Evolutionary conservation across 2,113 vertebrate genomes (phyloP).

Genomic region (Grallaria varia): DNA sequence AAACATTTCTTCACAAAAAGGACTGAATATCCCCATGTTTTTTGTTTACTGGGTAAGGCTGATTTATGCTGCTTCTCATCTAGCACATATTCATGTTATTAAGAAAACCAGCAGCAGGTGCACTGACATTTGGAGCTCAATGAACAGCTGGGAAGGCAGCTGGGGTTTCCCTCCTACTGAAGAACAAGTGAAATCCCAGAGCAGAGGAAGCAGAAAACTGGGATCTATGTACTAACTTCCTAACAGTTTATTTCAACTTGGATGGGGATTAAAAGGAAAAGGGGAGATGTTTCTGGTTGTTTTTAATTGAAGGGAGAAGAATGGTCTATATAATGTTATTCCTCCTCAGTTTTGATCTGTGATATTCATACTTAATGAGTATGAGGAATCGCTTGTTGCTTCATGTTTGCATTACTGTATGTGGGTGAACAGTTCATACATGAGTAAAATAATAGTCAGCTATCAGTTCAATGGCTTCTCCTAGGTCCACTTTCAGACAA

Average conservation of each 20-base stretch:
- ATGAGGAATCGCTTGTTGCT: not conserved
- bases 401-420: not conserved
- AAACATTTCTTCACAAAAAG: not conserved
- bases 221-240: not conserved
- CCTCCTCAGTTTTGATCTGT: not conserved
- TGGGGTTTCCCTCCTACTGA: slow-evolving; percentile 1
- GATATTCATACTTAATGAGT: not conserved
- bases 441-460: not conserved
- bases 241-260: not conserved
- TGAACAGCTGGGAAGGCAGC: slow-evolving; percentile 45
- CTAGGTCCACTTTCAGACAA: not conserved
- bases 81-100: not conserved
- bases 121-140: not conserved
- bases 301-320: not conserved
- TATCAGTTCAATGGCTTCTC: not conserved
- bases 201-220: not conserved
- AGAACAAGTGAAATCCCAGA: slow-evolving; percentile 5
- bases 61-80: not conserved
- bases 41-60: not conserved
- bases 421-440: not conserved
- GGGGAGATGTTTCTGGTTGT: not conserved
- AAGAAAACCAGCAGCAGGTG: slow-evolving; percentile 19
- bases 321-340: not conserved
- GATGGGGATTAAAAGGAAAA: not conserved
- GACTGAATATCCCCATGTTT: not conserved